Evolutionary conservation across 92 coral and sea anemone genomes (phyloP), one percentile per base, ranked within the genome.

Genomic region (Paragorgia papillata): DNA sequence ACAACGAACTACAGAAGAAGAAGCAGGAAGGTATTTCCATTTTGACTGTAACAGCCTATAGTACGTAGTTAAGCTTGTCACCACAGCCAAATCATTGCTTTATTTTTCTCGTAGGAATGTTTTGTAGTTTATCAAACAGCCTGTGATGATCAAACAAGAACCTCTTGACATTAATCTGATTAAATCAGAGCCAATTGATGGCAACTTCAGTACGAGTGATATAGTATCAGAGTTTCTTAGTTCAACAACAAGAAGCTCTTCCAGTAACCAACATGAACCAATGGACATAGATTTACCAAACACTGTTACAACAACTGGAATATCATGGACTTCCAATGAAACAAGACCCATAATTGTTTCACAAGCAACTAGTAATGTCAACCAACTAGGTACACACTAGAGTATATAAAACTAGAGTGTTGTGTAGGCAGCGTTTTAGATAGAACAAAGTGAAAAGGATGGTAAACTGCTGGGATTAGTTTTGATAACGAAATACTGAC

Each of bases 141-240:
- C 33, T 56, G 78, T 53, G 50, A 71, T 71, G 78, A 32, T 71
- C 33, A 40, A 71, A 55, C 78, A 71, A 54, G 78, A 71, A 54
- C 62, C 62, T 30, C 32, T 57, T 71, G 41, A 40, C 12, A 57
- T 49, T 5, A 53, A 35, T 25, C 37, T 55, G 51, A 54, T 32
- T 53, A 71, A 71, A 31, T 31, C 60, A 28, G 78, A 71, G 64
- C 75, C 75, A 46, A 28, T 57, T 14, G 58, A 71, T 71, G 78
- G 78, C 40, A 57, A 31, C 50, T 32, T 71, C 44, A 44, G 40
- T 30, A 35, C 65, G 24, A 53, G 43, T 13, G 22, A 40, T 34
- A 53, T 55, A 14, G 29, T 41, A 7, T 26, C 61, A 10, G 64
- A 53, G 39, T 71, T 71, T 19, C 48, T 71, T 33, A 32, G 62